Percentiles rank a stretch among this genome's conserved stretches.
Conservation (phyloP, 2,888 invertebrate genomes). For the Spilarctia lutea region DNA sequence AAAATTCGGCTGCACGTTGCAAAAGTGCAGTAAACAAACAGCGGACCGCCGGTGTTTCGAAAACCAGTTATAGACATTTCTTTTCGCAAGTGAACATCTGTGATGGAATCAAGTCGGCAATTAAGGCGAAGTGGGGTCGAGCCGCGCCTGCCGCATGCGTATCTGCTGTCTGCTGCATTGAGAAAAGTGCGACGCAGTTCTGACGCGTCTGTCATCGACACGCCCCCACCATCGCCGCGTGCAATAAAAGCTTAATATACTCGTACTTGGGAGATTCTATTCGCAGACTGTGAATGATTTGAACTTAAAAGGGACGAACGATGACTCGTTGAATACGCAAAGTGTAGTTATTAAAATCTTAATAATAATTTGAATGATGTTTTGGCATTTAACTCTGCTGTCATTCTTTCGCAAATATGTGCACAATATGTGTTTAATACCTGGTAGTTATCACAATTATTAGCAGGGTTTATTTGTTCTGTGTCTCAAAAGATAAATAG, state of each 20-base stretch:
- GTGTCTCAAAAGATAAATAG: too few species aligned
- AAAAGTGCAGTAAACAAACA: conserved; percentile 30
- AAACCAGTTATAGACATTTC: conserved; percentile 46
- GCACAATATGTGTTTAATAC: neutral
- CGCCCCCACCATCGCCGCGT: conserved; percentile 1
- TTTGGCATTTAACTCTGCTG: too few species aligned
- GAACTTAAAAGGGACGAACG: neutral
- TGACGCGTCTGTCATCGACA: conserved; percentile 7
- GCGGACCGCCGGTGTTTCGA: conserved; percentile 28
- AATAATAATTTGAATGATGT: too few species aligned
- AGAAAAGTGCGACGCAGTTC: conserved; percentile 7
- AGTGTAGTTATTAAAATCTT: neutral
- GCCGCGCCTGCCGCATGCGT: conserved; percentile 1
- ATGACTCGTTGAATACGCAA: neutral
- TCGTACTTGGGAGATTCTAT: conserved; percentile 32
- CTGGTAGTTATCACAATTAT: neutral
- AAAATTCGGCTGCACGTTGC: conserved; percentile 26
- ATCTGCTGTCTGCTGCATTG: conserved; percentile 8
- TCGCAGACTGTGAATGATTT: neutral
- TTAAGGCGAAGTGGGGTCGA: conserved; percentile 33
- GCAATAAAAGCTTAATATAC: conserved; percentile 37
- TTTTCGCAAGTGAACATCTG: conserved; percentile 43
- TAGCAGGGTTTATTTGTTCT: neutral
- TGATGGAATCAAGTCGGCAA: conserved; percentile 39
- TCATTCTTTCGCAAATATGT: too few species aligned